Conservation (phyloP, 2,113 vertebrate genomes). For the Myotis lucifugus region DNA sequence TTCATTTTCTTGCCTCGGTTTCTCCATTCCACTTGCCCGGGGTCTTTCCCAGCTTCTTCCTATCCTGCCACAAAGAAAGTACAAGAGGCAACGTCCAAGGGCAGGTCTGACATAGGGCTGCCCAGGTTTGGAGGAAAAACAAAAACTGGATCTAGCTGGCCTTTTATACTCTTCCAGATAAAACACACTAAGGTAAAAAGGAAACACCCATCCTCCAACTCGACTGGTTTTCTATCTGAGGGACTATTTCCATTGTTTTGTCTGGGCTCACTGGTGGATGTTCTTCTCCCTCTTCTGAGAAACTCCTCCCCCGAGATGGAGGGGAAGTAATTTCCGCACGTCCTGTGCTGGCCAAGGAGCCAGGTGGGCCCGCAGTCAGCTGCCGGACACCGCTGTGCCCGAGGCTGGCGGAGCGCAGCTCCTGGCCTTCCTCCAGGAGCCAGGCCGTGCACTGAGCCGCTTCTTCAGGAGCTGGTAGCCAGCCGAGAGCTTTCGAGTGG, state of each 20-base stretch:
- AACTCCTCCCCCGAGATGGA: background rate
- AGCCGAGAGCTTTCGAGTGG: too few species aligned
- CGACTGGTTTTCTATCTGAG: background rate
- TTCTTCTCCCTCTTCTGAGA: background rate
- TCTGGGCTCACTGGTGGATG: background rate
- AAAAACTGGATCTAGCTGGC: background rate
- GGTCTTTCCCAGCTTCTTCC: too few species aligned
- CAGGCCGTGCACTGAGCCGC: fast-evolving
- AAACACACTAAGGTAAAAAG: background rate
- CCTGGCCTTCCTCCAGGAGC: fast-evolving
- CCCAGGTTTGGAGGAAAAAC: background rate
- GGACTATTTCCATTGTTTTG: background rate
- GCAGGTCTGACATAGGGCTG: background rate
- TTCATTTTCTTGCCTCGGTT: too few species aligned
- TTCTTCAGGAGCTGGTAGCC: background rate
- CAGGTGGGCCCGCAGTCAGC: too few species aligned
- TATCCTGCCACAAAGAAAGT: too few species aligned
- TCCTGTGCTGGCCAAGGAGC: background rate
- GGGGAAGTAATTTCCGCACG: fast-evolving
- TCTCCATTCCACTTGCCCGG: too few species aligned
- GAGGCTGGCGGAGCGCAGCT: fast-evolving
- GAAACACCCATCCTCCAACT: background rate
- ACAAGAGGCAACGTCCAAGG: background rate
- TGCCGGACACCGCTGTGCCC: background rate
- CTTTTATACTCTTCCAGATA: background rate